These are phyloP conservation scores for Idris sp. DNA, from an alignment of 1,140 invertebrate species.

Conservation along the genomic window DNA sequence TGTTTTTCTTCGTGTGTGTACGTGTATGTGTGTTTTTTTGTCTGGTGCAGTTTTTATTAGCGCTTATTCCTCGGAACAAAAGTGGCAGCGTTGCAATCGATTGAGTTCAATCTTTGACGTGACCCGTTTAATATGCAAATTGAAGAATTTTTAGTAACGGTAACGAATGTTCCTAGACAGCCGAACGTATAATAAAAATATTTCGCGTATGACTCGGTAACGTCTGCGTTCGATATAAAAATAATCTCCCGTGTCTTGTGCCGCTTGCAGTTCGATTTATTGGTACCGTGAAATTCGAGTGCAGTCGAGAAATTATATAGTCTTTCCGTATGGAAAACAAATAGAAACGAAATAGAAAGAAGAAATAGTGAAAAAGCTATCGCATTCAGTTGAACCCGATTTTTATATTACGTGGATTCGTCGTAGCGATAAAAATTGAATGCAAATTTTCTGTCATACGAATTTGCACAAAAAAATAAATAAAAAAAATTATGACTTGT, in stretches of 20 bases:
- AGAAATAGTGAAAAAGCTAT: conserved; percentile 8
- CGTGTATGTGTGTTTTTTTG: too few species aligned
- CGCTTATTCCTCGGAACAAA: conserved; percentile 1
- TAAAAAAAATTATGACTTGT: neutral
- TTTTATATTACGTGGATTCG: conserved; percentile 12
- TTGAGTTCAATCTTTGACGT: conserved; percentile 60
- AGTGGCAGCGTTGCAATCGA: conserved; percentile 43
- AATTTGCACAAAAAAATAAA: conserved; percentile 1
- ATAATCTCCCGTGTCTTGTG: conserved; percentile 42
- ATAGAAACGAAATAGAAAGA: neutral
- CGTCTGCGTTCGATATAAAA: conserved; percentile 46
- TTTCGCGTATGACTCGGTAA: conserved; percentile 32
- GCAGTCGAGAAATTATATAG: conserved; percentile 41
- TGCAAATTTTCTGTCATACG: conserved; percentile 11
- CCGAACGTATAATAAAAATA: conserved; percentile 52
- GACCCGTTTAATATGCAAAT: conserved; percentile 63
- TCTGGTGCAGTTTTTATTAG: conserved; percentile 46
- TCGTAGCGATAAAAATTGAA: conserved; percentile 14
- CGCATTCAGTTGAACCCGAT: conserved; percentile 32
- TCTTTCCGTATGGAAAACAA: conserved; percentile 27
- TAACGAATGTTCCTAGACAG: conserved; percentile 49
- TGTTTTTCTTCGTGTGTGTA: too few species aligned
- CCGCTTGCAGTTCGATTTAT: conserved; percentile 32
- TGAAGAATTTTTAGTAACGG: conserved; percentile 57
- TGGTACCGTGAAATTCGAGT: conserved; percentile 17